Evolutionary conservation across 2,113 vertebrate species (phyloP), one percentile per base, ranked within the genome.

Genomic region (Phoxinus phoxinus): DNA sequence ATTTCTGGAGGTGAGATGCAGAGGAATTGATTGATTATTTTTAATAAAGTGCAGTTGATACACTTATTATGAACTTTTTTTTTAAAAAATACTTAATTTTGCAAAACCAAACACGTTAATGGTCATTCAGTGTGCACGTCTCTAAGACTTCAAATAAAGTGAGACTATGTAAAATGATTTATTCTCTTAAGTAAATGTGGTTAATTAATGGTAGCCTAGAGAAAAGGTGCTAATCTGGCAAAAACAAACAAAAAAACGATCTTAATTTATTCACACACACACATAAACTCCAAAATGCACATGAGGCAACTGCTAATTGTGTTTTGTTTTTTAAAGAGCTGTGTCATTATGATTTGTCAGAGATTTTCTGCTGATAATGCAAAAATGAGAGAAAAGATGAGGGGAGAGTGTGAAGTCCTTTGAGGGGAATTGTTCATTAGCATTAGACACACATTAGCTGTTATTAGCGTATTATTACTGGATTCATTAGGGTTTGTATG

Each of bases 271-370:
- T 41, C 77, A 61, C 13, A 27, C 35, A 25, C 51, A 41, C 35
- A 10, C 51, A 37, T 5, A 37, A 21, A 15, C 35, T 63, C 13
- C 15, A 19, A 27, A 61, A 63, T 46, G 37, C 77, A 46, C 58
- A 27, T 25, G 76, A 35, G 23, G 32, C 35, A 41, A 25, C 41
- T 81, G 25, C 41, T 81, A 69, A 81, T 53, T 69, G 25, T 69
- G 44, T 32, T 32, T 32, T 35, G 2, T n/a, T 48, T 69, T 46
- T 69, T 30, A 56, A 12, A 77, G 15, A 69, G 58, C 9, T 44
- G 59, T 80, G 58, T 46, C 61, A 69, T 69, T 82, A 82, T 35
- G 41, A 51, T 69, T 65, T 82, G 61, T 69, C 63, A 46, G n/a
- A 61, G 25, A 63, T 51, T 67, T 69, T 82, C 6, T 69, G 44